Conservation (phyloP, 2,113 vertebrate genomes). For the Corapipo altera region DNA sequence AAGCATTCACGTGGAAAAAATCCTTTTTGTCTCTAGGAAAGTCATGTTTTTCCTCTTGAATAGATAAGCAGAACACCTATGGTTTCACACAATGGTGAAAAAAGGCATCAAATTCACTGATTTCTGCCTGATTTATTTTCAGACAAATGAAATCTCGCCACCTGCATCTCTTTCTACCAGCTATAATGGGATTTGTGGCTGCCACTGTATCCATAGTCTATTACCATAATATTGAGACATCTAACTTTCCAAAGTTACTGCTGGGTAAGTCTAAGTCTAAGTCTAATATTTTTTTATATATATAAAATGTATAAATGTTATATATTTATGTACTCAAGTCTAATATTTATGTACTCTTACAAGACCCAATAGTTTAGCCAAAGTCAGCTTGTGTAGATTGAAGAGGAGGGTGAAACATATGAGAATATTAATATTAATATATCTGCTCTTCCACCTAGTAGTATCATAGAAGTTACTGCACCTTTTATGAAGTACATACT, state of each 20-base stretch:
- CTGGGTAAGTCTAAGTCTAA: conserved; percentile 80
- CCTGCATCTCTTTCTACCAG: conserved; percentile 93
- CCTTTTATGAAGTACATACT: not conserved
- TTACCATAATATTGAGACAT: conserved; percentile 98
- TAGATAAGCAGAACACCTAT: not conserved
- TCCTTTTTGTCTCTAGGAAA: not conserved
- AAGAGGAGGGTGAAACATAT: not conserved
- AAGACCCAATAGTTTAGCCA: not conserved
- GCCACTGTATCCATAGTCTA: conserved; percentile 96
- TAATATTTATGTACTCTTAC: not conserved
- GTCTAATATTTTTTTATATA: no score
- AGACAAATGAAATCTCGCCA: conserved; percentile 83
- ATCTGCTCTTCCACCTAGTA: not conserved
- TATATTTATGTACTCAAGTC: not conserved
- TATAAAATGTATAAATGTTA: no score
- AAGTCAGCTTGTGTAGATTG: not conserved
- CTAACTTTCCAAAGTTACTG: conserved; percentile 96
- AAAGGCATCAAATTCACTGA: not conserved
- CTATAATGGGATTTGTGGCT: conserved; percentile 95
- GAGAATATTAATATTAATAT: not conserved
- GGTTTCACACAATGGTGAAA: not conserved
- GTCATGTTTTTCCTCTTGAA: not conserved
- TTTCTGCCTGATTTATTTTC: not conserved
- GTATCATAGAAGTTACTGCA: not conserved
- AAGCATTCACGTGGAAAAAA: not conserved